Evolutionary conservation across 2,113 vertebrate species (phyloP).

Genomic region (Macrotus californicus): DNA sequence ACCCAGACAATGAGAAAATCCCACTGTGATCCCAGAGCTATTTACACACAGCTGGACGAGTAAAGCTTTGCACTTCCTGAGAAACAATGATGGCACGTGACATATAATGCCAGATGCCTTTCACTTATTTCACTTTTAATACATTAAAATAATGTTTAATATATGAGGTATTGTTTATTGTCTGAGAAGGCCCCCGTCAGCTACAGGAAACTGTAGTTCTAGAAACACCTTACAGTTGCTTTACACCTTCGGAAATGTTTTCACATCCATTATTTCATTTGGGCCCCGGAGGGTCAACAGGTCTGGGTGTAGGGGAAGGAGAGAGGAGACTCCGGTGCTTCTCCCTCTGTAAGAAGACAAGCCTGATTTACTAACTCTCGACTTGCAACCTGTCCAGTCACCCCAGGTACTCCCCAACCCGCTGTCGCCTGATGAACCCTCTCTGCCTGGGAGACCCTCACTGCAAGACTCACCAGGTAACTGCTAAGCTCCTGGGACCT

Average conservation of each 20-base stretch:
- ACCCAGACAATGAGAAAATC: background rate
- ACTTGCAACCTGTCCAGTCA: background rate
- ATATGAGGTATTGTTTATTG: background rate
- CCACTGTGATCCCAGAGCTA: background rate
- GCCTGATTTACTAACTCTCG: background rate
- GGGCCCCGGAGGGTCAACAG: background rate
- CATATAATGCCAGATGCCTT: background rate
- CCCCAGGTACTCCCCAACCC: background rate
- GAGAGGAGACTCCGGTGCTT: background rate
- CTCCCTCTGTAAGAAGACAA: background rate
- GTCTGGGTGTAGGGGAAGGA: background rate
- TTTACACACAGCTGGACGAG: background rate
- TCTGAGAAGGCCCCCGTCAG: background rate
- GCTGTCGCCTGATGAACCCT: background rate
- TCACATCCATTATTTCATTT: slow-evolving; percentile 15
- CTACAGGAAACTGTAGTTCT: background rate
- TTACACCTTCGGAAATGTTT: slow-evolving; percentile 33
- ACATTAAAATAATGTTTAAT: slow-evolving; percentile 22
- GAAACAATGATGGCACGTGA: background rate
- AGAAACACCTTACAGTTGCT: background rate
- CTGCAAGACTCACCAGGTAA: background rate
- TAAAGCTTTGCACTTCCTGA: slow-evolving; percentile 6
- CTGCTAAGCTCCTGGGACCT: background rate
- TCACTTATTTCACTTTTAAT: slow-evolving; percentile 4
- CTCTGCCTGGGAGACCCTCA: background rate